Evolutionary conservation across 2,113 vertebrate species (phyloP).

Genomic region (Plotosus lineatus): DNA sequence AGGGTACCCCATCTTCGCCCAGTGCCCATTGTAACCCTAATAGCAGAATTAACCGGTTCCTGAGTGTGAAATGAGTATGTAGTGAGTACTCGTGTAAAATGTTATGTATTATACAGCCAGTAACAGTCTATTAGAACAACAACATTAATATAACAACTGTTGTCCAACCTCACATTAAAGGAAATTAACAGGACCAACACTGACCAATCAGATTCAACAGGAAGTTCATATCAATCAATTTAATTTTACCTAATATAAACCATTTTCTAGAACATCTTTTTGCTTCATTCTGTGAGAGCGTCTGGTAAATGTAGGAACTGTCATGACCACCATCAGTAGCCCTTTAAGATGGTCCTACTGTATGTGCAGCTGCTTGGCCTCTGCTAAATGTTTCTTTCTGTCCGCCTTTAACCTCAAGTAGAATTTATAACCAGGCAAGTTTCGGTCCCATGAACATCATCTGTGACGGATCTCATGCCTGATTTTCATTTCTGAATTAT

Average conservation of each 20-base stretch:
- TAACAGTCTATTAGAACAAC: neutral
- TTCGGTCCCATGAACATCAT: constrained; percentile 12
- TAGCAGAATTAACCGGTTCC: no score
- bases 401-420: constrained; percentile 32
- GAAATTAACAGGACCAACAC: no score
- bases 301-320: neutral
- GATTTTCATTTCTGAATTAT: neutral
- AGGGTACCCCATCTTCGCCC: no score
- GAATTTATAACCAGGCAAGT: constrained; percentile 16
- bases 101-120: neutral
- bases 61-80: no score
- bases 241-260: neutral
- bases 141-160: neutral
- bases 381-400: constrained; percentile 22
- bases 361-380: constrained; percentile 24
- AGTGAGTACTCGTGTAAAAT: neutral
- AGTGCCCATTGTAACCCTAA: no score
- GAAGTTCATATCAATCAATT: neutral
- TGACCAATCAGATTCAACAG: neutral
- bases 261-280: neutral
- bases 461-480: neutral
- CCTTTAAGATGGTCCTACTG: constrained; percentile 15
- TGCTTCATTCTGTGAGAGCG: neutral
- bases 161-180: no score
- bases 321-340: constrained; percentile 1